These are phyloP conservation scores for Dasysyrphus tricinctus DNA, from an alignment of 2,888 invertebrate species.

Conservation along the genomic window DNA sequence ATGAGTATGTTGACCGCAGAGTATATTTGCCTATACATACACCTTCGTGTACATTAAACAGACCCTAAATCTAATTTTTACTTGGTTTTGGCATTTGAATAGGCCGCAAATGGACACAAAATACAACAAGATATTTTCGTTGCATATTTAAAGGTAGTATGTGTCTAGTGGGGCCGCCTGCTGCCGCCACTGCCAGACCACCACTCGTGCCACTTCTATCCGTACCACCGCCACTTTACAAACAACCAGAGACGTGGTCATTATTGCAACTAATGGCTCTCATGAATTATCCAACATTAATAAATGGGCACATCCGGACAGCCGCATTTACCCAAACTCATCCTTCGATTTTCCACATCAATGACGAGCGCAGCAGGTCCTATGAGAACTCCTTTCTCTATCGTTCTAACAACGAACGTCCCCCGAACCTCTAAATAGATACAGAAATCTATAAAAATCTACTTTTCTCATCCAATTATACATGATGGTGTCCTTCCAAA, in stretches of 20 bases:
- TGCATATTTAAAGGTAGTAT: slow-evolving; percentile 57
- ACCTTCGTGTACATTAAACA: slow-evolving; percentile 17
- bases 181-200: not conserved
- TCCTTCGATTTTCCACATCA: slow-evolving; percentile 71
- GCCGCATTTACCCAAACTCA: slow-evolving; percentile 55
- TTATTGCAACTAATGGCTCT: slow-evolving; percentile 79
- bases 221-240: not conserved
- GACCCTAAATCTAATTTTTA: slow-evolving; percentile 58
- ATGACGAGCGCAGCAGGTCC: slow-evolving; percentile 31
- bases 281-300: slow-evolving; percentile 79
- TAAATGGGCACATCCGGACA: slow-evolving; percentile 71
- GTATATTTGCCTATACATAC: slow-evolving; percentile 25
- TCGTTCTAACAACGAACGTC: not conserved
- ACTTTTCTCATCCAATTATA: slow-evolving; percentile 63
- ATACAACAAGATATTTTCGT: slow-evolving; percentile 66
- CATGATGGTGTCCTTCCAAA: slow-evolving; percentile 33
- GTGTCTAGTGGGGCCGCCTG: not conserved
- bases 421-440: slow-evolving; percentile 4
- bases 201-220: too few species aligned
- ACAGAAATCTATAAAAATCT: slow-evolving; percentile 43
- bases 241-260: slow-evolving; percentile 67
- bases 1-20: slow-evolving; percentile 50
- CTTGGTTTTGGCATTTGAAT: slow-evolving; percentile 68
- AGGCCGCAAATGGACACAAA: slow-evolving; percentile 70
- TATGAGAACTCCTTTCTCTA: slow-evolving; percentile 1